Conservation (phyloP, 2,113 vertebrate genomes). For the Gymnocephalus cernua region DNA sequence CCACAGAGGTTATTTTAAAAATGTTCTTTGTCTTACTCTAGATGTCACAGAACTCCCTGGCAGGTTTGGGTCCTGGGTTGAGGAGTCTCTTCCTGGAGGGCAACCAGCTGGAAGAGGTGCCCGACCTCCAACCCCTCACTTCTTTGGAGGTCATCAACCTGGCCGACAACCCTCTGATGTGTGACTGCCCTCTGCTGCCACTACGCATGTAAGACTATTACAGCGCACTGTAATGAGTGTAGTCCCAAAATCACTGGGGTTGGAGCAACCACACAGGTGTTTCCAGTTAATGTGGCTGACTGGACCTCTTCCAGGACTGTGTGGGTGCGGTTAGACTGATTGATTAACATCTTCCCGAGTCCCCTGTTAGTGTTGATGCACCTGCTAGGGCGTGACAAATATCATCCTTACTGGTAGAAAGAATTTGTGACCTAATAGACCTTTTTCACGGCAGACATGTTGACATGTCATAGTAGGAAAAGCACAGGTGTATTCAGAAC, state of each 20-base stretch:
- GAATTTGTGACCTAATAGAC: too few relatives aligned
- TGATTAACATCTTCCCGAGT: too few relatives aligned
- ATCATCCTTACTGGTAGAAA: too few relatives aligned
- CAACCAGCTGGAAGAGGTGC: slow-evolving; percentile 89
- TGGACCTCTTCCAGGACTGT: too few relatives aligned
- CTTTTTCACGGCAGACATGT: too few relatives aligned
- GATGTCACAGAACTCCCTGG: slow-evolving; percentile 87
- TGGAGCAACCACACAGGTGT: background rate
- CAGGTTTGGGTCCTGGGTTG: slow-evolving; percentile 86
- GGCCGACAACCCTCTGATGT: slow-evolving; percentile 90
- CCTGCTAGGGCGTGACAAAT: too few relatives aligned
- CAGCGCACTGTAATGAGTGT: background rate
- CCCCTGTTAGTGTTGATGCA: too few relatives aligned
- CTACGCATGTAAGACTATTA: slow-evolving; percentile 86
- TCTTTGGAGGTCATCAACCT: slow-evolving; percentile 92
- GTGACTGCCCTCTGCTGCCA: slow-evolving; percentile 91
- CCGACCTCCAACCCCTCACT: slow-evolving; percentile 82
- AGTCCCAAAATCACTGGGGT: background rate
- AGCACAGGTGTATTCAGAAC: too few relatives aligned
- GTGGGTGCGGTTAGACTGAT: too few relatives aligned
- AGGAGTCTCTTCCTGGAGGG: slow-evolving; percentile 91
- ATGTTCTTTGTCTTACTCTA: slow-evolving; percentile 30
- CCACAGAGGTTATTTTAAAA: background rate
- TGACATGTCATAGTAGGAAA: too few relatives aligned
- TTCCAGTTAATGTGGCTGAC: too few relatives aligned